Base-by-base conservation (phyloP, 2,888 invertebrate species). In the Parthenolecanium corni region DNA sequence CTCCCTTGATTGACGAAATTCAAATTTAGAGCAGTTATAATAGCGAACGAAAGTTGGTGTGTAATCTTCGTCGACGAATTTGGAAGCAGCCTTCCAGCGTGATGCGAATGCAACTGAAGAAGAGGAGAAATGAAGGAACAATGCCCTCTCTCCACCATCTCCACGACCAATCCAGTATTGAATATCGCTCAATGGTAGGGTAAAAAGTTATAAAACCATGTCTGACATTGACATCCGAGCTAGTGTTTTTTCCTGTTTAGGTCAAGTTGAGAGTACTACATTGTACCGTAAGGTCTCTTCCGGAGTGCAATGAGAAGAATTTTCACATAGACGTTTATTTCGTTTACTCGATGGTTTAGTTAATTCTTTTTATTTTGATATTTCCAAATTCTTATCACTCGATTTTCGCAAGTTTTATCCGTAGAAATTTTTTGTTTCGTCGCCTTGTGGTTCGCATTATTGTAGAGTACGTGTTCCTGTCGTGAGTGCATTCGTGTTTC, bases 211-310 rank as follows among this genome's bases (percentile, higher is more conserved):
- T 61, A 61, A 61, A 61, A 61, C 51, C 49, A 51, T 61, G 61
- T 61, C 61, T 61, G 61, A 61, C 61, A 61, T 61, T 61, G 61
- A 61, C 51, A 51, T 61, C 51, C 21, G 40, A 61, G 61, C 20
- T 61, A 61, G 61, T 61, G 61, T 61, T 51, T 61, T 49, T 61
- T 51, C 61, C 51, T 61, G 61, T 47, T 61, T 61, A 61, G 61
- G 61, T 61, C 61, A 61, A 61, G 61, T 61, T 61, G 61, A 61
- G 51, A 49, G 49, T 23, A 51, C 47, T 23, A 51, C 54, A 54
- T 9, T 51, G 25, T 16, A 40, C 51, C 51, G 51, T 51, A 36
- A 6, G 16, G 36, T 16, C 36, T 24, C 40, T 54, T 54, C 42
- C 42, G 23, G 31, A 31, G 31, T 31, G 31, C 31, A 31, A 31